phyloP scores from a whole-genome alignment of 2,888 invertebrate genomes.

The Bugula neritina region DNA sequence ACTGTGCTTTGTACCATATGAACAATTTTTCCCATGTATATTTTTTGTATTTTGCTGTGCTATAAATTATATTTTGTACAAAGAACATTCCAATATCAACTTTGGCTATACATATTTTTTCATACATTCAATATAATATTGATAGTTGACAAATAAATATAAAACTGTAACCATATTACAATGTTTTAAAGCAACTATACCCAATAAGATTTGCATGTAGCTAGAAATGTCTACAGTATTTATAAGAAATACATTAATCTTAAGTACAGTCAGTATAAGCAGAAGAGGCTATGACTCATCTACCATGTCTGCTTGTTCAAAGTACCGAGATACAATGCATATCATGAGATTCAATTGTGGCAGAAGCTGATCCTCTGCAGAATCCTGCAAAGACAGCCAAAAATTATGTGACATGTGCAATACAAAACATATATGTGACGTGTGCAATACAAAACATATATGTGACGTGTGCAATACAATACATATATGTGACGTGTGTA shows the following conservation, averaged over 20 bases:
- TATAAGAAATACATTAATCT: background rate
- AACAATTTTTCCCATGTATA: no score
- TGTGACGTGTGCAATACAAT: background rate
- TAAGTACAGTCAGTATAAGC: background rate
- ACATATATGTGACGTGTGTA: background rate
- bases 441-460: background rate
- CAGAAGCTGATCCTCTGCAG: slow-evolving; percentile 36
- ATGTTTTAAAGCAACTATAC: no score
- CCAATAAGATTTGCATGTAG: background rate
- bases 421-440: background rate
- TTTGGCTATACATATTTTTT: no score
- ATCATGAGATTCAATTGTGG: slow-evolving; percentile 60
- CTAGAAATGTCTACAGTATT: background rate
- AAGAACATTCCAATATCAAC: no score
- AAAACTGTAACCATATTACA: no score
- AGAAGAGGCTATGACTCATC: slow-evolving; percentile 49
- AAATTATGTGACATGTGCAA: no score
- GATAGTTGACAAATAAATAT: no score
- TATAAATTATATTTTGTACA: no score
- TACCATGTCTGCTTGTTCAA: slow-evolving; percentile 65
- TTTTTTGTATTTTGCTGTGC: no score
- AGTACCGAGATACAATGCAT: slow-evolving; percentile 66
- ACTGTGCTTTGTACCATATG: no score
- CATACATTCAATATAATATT: no score
- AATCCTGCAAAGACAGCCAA: slow-evolving; percentile 36